Evolutionary conservation across 1,140 invertebrate species (phyloP).

Genomic region (Drosophila fuyamai): DNA sequence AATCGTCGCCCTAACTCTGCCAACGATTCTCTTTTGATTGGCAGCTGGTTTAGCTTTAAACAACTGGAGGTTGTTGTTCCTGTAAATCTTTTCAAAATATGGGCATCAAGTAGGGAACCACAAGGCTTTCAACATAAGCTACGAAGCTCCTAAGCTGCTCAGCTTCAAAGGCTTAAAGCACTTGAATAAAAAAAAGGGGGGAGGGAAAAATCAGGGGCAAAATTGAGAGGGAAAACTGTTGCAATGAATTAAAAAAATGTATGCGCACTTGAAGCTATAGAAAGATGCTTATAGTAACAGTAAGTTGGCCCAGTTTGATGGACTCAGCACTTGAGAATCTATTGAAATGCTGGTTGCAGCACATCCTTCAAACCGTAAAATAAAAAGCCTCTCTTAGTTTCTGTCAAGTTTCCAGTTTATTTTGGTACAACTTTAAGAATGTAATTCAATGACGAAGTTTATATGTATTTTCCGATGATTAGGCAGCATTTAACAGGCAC

Average conservation of each 20-base stretch:
- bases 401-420: neutral
- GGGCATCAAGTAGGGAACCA: slow-evolving; percentile 25
- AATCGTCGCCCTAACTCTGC: neutral
- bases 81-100: slow-evolving; percentile 59
- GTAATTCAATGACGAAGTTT: slow-evolving; percentile 7
- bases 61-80: slow-evolving; percentile 22
- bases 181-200: slow-evolving; percentile 17
- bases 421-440: slow-evolving; percentile 12
- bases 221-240: slow-evolving; percentile 23
- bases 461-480: slow-evolving; percentile 51
- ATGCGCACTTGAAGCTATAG: slow-evolving; percentile 13
- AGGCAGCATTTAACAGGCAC: slow-evolving; percentile 57
- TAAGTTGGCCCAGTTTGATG: slow-evolving; percentile 34
- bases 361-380: slow-evolving; percentile 11
- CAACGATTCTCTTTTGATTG: slow-evolving; percentile 22
- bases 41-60: slow-evolving; percentile 41
- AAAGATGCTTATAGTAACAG: slow-evolving; percentile 17
- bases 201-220: neutral
- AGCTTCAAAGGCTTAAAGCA: slow-evolving; percentile 58
- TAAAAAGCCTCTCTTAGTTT: neutral
- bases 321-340: slow-evolving; percentile 27
- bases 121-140: slow-evolving; percentile 40
- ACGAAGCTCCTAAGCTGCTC: slow-evolving; percentile 61
- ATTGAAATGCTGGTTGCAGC: slow-evolving; percentile 26
- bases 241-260: slow-evolving; percentile 34